Percentiles rank a stretch among this genome's conserved stretches.
These are phyloP conservation scores for Panthera leo DNA, from an alignment of 2,113 vertebrate species.

Conservation along the genomic window DNA sequence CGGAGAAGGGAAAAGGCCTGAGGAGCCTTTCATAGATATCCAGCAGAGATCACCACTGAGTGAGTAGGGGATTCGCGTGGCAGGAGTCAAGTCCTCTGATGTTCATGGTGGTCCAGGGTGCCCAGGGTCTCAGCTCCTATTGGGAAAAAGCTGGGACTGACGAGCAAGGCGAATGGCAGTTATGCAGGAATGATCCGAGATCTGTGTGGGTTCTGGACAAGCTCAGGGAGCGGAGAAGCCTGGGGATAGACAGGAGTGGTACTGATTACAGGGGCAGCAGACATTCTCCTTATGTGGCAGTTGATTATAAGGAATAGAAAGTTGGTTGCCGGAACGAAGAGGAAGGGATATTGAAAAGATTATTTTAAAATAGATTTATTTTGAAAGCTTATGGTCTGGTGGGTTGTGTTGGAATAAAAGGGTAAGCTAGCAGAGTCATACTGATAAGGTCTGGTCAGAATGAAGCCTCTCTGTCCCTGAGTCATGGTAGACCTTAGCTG, in stretches of 20 bases:
- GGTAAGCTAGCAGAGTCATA: not conserved
- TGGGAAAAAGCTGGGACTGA: not conserved
- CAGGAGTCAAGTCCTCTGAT: not conserved
- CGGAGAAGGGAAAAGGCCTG: too few relatives aligned
- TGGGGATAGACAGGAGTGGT: not conserved
- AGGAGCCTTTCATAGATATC: accelerated
- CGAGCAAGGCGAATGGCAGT: too few relatives aligned
- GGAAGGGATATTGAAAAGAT: not conserved
- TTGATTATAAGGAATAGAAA: not conserved
- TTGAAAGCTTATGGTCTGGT: not conserved
- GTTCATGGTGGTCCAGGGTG: not conserved
- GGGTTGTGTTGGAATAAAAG: not conserved
- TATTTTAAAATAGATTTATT: not conserved
- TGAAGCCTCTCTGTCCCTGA: not conserved
- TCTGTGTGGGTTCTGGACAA: accelerated
- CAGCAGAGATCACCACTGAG: accelerated
- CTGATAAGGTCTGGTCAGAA: not conserved
- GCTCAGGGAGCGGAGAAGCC: not conserved
- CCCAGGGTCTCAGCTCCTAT: too few relatives aligned
- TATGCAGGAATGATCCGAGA: not conserved
- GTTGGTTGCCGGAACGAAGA: not conserved
- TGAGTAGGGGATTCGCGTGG: not conserved
- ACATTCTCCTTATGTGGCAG: not conserved
- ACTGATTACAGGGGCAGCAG: not conserved
- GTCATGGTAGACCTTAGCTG: not conserved